A percentile compares a stretch with the other conserved stretches of the same genome.
phyloP scores from a whole-genome alignment of 2,888 invertebrate genomes.

The Gerris lacustris region DNA sequence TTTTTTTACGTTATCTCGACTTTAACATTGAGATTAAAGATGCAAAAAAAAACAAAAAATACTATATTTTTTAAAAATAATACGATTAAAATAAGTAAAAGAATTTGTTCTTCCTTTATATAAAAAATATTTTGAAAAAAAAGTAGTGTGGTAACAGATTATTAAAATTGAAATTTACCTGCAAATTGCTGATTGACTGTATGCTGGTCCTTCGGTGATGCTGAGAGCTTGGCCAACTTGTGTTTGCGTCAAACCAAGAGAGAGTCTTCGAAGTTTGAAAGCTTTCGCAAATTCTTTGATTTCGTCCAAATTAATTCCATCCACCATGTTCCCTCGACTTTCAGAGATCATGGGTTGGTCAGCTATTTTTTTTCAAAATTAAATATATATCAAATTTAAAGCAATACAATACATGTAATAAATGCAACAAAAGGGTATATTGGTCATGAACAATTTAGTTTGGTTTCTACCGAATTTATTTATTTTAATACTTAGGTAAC shows the following conservation, averaged over 20 bases:
- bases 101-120: no score
- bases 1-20: no score
- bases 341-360: conserved; percentile 89
- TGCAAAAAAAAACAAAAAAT: no score
- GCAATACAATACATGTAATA: neutral
- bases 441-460: no score
- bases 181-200: conserved; percentile 98
- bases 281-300: conserved; percentile 97
- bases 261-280: conserved; percentile 84
- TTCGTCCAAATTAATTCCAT: conserved; percentile 92
- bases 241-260: conserved; percentile 88
- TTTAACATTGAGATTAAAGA: no score
- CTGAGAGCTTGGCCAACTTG: conserved; percentile 95
- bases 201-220: conserved; percentile 92
- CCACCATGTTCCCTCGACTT: conserved; percentile 84
- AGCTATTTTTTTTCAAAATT: conserved; percentile 36
- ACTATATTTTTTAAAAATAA: no score
- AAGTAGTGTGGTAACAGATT: no score
- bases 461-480: no score
- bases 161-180: conserved; percentile 47
- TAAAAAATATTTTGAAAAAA: no score
- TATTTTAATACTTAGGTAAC: no score
- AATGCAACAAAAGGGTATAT: neutral
- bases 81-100: no score
- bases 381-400: neutral